These are phyloP conservation scores for Numida meleagris DNA, from an alignment of 2,113 vertebrate species.

Conservation along the genomic window DNA sequence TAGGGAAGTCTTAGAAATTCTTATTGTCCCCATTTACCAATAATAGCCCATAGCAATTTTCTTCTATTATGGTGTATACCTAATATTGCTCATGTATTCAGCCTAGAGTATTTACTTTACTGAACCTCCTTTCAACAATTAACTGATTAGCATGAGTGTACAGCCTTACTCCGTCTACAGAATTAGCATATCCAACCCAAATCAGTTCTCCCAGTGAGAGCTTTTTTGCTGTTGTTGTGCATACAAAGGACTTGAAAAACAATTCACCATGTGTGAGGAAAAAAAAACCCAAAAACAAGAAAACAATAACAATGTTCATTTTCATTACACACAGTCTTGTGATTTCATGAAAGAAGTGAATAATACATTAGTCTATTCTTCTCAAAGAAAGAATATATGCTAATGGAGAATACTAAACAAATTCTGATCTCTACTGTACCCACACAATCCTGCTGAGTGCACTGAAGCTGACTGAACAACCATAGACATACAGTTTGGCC, in stretches of 20 bases:
- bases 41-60: background rate
- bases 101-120: background rate
- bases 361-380: background rate
- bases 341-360: background rate
- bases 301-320: background rate
- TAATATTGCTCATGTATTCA: background rate
- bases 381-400: background rate
- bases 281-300: background rate
- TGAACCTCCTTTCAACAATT: constrained; percentile 7
- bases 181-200: background rate
- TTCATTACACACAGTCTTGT: background rate
- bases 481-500: background rate
- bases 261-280: background rate
- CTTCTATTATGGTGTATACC: background rate
- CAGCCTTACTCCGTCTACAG: background rate
- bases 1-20: background rate
- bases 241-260: background rate
- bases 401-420: background rate
- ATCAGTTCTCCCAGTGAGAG: background rate
- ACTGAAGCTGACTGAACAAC: background rate
- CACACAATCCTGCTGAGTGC: background rate
- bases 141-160: constrained; percentile 15
- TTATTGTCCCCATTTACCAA: background rate
- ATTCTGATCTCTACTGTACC: background rate
- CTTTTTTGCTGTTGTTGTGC: background rate